These are phyloP conservation scores for Eupleurogrammus muticus DNA, from an alignment of 2,797 vertebrate genomes.

Conservation along the genomic window DNA sequence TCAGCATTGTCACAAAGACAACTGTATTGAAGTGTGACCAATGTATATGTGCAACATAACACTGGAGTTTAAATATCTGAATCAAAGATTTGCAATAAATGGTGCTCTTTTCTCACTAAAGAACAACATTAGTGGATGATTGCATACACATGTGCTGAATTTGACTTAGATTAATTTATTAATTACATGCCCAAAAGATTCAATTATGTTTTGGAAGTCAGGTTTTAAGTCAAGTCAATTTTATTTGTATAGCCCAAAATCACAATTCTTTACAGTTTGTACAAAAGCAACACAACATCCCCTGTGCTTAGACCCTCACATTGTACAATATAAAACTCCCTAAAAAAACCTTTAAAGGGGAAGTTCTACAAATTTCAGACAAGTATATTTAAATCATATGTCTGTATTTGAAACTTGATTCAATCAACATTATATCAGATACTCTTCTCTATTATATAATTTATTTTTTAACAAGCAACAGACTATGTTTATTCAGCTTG, in stretches of 20 bases:
- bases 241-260: too few species aligned
- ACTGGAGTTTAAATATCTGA: slow-evolving; percentile 77
- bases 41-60: slow-evolving; percentile 73
- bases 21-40: slow-evolving; percentile 70
- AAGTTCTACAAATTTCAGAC: background rate
- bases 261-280: too few species aligned
- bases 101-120: slow-evolving; percentile 84
- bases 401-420: background rate
- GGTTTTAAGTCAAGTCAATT: too few species aligned
- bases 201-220: too few species aligned
- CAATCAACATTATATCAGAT: background rate
- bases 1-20: slow-evolving; percentile 68
- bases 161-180: background rate
- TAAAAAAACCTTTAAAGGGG: too few species aligned
- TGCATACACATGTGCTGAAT: background rate
- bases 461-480: too few species aligned
- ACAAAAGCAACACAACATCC: too few species aligned
- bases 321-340: too few species aligned
- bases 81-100: slow-evolving; percentile 84
- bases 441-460: background rate
- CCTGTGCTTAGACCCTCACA: too few species aligned
- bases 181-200: background rate
- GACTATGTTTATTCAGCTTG: background rate
- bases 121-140: slow-evolving; percentile 50
- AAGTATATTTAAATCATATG: background rate